These are phyloP conservation scores for Sebastes flavidus DNA, from an alignment of 2,797 vertebrate species.

Conservation along the genomic window DNA sequence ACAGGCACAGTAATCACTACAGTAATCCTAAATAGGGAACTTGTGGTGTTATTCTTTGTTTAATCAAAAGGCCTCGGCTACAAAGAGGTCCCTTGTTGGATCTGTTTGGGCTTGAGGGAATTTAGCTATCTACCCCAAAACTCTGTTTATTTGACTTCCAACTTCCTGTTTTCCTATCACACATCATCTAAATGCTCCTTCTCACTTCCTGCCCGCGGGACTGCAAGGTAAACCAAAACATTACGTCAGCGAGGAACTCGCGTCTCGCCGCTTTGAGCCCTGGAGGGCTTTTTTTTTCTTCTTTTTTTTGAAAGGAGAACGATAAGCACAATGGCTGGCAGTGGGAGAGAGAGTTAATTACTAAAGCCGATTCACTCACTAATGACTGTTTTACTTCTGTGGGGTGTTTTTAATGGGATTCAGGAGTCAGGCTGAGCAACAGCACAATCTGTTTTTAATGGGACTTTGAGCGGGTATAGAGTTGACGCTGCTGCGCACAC, in stretches of 20 bases:
- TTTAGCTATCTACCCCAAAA: slow-evolving; percentile 54
- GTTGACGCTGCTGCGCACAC: slow-evolving; percentile 40
- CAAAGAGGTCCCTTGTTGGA: slow-evolving; percentile 62
- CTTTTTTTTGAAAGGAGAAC: slow-evolving; percentile 16
- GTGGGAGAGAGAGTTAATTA: slow-evolving; percentile 73
- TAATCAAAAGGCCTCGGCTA: slow-evolving; percentile 50
- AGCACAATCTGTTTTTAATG: slow-evolving; percentile 72
- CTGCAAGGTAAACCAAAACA: slow-evolving; percentile 77
- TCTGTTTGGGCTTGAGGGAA: slow-evolving; percentile 46
- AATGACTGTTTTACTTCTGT: slow-evolving; percentile 73
- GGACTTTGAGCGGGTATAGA: slow-evolving; percentile 50
- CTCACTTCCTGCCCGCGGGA: slow-evolving; percentile 76
- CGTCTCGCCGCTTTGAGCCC: slow-evolving; percentile 57
- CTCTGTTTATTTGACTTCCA: slow-evolving; percentile 69
- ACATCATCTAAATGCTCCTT: slow-evolving; percentile 68
- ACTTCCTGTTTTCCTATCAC: slow-evolving; percentile 79
- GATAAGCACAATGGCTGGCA: slow-evolving; percentile 69
- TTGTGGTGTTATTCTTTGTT: slow-evolving; percentile 60
- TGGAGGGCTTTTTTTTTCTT: slow-evolving; percentile 36
- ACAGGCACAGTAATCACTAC: slow-evolving; percentile 29
- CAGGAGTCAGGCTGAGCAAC: slow-evolving; percentile 61
- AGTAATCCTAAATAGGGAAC: slow-evolving; percentile 36
- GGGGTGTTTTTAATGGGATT: slow-evolving; percentile 73
- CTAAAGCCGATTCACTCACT: slow-evolving; percentile 67
- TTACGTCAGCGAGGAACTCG: slow-evolving; percentile 65